Percentiles rank a stretch among this genome's conserved stretches.
Evolutionary conservation across 2,797 vertebrate species (phyloP).

Genomic region (Bothrops alternatus): DNA sequence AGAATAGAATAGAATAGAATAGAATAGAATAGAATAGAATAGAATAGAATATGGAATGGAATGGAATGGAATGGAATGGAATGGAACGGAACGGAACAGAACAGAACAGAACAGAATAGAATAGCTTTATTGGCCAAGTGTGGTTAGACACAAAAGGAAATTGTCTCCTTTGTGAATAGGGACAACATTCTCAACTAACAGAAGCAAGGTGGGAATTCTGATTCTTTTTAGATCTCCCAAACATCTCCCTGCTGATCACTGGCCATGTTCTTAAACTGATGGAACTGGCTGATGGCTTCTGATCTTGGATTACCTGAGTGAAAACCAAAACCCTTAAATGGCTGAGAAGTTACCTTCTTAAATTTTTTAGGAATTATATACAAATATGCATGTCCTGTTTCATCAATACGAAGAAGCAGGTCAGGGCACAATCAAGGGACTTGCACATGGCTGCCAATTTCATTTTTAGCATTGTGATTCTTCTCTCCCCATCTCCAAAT

Average conservation of each 20-base stretch:
- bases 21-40: fast-evolving
- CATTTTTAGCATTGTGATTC: neutral
- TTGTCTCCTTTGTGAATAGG: neutral
- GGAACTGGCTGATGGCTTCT: neutral
- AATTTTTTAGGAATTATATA: neutral
- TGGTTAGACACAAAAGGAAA: neutral
- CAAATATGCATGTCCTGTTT: neutral
- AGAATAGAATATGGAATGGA: no score
- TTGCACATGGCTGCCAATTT: neutral
- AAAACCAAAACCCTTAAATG: neutral
- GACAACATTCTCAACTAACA: neutral
- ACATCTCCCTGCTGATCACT: neutral
- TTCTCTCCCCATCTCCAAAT: neutral
- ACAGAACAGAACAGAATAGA: no score
- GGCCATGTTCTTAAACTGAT: no score
- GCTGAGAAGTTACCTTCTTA: neutral
- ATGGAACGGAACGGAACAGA: fast-evolving
- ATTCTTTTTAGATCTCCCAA: neutral
- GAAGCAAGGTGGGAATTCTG: neutral
- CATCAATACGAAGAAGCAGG: neutral
- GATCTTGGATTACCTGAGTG: neutral
- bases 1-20: no score
- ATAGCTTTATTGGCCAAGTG: neutral
- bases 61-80: no score
- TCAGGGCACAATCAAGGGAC: neutral